phyloP scores from a whole-genome alignment of 2,797 vertebrate genomes.

The Myotis daubentonii region DNA sequence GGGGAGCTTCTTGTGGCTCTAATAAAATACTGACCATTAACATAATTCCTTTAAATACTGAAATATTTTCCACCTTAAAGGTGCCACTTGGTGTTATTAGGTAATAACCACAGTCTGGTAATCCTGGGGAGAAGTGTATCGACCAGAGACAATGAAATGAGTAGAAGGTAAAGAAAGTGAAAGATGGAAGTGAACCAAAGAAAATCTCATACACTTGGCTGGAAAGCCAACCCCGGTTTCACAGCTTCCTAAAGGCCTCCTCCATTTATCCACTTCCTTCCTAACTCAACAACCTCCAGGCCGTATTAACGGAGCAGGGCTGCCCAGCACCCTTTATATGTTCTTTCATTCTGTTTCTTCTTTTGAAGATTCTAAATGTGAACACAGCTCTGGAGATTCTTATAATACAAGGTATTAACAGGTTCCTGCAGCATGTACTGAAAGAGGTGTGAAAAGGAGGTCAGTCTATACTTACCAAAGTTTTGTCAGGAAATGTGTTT shows the following conservation, averaged over 20 bases:
- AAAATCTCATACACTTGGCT: neutral
- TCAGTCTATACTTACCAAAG: neutral
- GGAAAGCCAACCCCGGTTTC: neutral
- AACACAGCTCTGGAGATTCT: neutral
- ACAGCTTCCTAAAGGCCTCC: neutral
- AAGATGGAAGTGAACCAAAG: neutral
- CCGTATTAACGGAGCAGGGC: neutral
- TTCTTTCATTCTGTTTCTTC: neutral
- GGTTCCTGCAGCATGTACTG: neutral
- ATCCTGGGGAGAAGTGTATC: neutral
- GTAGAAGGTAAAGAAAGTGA: neutral
- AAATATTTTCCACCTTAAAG: neutral
- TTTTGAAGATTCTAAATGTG: neutral
- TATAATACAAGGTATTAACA: slow-evolving; percentile 48
- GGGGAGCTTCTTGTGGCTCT: neutral
- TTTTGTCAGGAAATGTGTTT: neutral
- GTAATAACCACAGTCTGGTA: neutral
- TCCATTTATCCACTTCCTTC: neutral
- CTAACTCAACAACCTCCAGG: neutral
- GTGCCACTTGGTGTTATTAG: too few species aligned
- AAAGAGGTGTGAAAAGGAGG: neutral
- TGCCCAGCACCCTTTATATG: too few species aligned
- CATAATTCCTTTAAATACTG: neutral
- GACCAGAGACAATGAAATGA: neutral
- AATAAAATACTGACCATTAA: neutral